phyloP scores from a whole-genome alignment of 2,888 invertebrate species.

The Cecidostiba fungosa region DNA sequence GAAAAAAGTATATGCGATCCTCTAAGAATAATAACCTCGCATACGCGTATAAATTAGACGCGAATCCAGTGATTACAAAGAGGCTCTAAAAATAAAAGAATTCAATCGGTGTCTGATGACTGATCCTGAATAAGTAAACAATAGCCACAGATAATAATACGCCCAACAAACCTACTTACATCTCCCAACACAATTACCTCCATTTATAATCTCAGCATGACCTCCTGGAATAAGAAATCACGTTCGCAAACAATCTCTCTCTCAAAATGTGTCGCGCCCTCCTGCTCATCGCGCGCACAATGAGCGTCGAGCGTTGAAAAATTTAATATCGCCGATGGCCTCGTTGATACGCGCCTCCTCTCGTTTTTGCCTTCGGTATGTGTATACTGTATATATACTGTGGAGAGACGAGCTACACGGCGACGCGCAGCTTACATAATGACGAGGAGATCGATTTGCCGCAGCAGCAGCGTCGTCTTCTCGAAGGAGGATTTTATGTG shows the following conservation, averaged over 20 bases:
- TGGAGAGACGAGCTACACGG: too few relatives aligned
- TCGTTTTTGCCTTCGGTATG: neutral
- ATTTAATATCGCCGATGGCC: constrained; percentile 50
- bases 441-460: constrained; percentile 9
- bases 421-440: neutral
- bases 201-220: neutral
- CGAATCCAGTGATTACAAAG: too few relatives aligned
- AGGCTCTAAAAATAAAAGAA: too few relatives aligned
- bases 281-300: constrained; percentile 7
- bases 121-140: too few relatives aligned
- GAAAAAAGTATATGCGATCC: neutral
- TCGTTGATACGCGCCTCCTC: constrained; percentile 34
- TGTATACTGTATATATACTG: neutral
- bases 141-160: neutral
- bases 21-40: too few relatives aligned
- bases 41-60: too few relatives aligned
- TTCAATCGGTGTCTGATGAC: too few relatives aligned
- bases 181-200: neutral
- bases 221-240: neutral
- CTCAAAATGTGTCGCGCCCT: neutral
- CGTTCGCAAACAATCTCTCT: neutral
- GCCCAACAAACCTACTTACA: neutral
- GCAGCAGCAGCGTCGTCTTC: neutral
- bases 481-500: neutral
- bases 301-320: constrained; percentile 35